These are phyloP conservation scores for Telenomus remus DNA, from an alignment of 1,140 invertebrate genomes.

Conservation along the genomic window DNA sequence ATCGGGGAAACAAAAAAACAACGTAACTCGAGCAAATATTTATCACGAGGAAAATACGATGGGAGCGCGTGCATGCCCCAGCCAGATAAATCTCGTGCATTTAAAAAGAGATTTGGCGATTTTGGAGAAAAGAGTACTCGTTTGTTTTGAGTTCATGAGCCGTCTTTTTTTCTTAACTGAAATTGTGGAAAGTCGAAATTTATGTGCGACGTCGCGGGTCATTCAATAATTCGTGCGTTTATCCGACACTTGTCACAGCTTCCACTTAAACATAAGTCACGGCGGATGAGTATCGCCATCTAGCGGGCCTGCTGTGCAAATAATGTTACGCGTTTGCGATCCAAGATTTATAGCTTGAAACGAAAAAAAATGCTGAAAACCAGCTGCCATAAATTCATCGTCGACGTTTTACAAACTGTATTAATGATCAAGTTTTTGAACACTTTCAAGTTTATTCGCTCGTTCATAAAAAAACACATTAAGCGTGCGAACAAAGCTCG, in stretches of 20 bases:
- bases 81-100: too few species aligned
- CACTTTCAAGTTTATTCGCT: too few species aligned
- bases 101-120: too few species aligned
- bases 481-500: too few species aligned
- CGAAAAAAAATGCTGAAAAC: slow-evolving; percentile 15
- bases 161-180: not conserved
- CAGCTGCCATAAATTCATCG: slow-evolving; percentile 26
- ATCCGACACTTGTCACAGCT: slow-evolving; percentile 26
- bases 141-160: too few species aligned
- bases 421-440: too few species aligned
- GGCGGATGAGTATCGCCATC: slow-evolving; percentile 22
- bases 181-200: slow-evolving; percentile 3
- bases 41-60: not conserved
- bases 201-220: not conserved
- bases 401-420: not conserved
- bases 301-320: slow-evolving; percentile 1
- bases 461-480: too few species aligned
- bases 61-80: too few species aligned
- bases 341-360: slow-evolving; percentile 15
- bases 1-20: not conserved
- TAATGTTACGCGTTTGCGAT: slow-evolving; percentile 13
- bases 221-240: slow-evolving; percentile 26
- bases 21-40: not conserved
- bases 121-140: too few species aligned
- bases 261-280: slow-evolving; percentile 22